Base-by-base conservation (phyloP, 2,888 invertebrate genomes). In the Acanthosepion pharaonis region DNA sequence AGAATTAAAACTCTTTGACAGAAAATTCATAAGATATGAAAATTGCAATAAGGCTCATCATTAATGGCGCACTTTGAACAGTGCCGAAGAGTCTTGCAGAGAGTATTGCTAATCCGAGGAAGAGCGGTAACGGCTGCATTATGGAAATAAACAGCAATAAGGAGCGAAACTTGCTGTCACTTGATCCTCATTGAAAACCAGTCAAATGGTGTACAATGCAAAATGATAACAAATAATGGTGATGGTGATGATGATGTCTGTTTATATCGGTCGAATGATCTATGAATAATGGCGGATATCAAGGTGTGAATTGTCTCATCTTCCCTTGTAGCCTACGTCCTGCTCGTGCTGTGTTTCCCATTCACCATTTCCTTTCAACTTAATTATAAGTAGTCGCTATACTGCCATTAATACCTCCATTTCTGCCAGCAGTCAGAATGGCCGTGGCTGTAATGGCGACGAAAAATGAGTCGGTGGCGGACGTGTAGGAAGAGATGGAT, bases 251-350 rank as follows among this genome's bases (percentile, higher is more conserved):
- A 78, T 78, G 9, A 28, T 78, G 6, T 9, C n/a, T 78, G 9
- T n/a, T 78, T 78, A n/a, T n/a, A 78, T 78, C 78, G n/a, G 78
- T 78, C 78, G 78, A 78, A 78, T 78, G 78, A 78, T 78, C 78
- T n/a, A 1, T 33, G n/a, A 8, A 0, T 78, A n/a, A n/a, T n/a
- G 78, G n/a, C n/a, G 78, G 78, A 78, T 78, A 78, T 78, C 78
- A 78, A 78, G n/a, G n/a, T 78, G 78, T n/a, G 78, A n/a, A 33
- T n/a, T 78, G n/a, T 78, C 78, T 78, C 11, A n/a, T 15, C n/a
- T n/a, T 78, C 78, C 78, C 78, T n/a, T 78, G 78, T 23, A 18
- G n/a, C 15, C 23, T 9, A 78, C 78, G 78, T 78, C 78, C 78
- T 78, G 78, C n/a, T n/a, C 78, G n/a, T n/a, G 78, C 78, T 78